These are phyloP conservation scores for Pseudomugil gertrudae DNA, from an alignment of 2,797 vertebrate species.

Conservation along the genomic window DNA sequence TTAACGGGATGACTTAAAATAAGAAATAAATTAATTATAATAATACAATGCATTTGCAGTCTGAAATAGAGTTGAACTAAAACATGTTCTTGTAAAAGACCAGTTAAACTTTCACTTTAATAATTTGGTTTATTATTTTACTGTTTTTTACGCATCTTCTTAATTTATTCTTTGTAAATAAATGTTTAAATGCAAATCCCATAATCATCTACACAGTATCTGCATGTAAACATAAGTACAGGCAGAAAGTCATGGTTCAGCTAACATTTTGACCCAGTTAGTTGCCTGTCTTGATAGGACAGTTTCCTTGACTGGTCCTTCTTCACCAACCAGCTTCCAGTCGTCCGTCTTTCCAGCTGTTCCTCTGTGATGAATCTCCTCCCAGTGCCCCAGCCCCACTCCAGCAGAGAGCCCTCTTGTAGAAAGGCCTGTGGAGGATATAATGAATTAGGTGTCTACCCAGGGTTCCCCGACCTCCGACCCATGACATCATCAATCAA, in stretches of 20 bases:
- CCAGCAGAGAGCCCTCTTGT: constrained; percentile 87
- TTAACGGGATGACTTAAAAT: neutral
- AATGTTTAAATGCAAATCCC: neutral
- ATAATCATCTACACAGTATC: neutral
- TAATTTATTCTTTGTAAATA: neutral
- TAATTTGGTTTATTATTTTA: no score
- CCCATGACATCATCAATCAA: constrained; percentile 96
- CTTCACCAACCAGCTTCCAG: constrained; percentile 44
- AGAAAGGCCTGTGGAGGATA: constrained; percentile 90
- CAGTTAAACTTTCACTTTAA: neutral
- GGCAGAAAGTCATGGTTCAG: neutral
- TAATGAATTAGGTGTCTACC: constrained; percentile 98
- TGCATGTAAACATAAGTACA: constrained; percentile 2
- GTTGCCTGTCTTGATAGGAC: constrained; percentile 4
- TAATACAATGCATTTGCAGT: neutral
- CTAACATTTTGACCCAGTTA: constrained; percentile 1
- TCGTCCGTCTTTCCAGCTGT: constrained; percentile 71
- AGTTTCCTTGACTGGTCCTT: constrained; percentile 10
- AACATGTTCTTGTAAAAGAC: neutral
- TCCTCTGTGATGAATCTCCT: constrained; percentile 87
- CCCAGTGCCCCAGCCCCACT: constrained; percentile 86
- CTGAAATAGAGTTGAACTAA: neutral
- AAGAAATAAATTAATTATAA: neutral
- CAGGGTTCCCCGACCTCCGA: constrained; percentile 89
- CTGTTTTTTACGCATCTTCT: neutral